Evolutionary conservation across 2,888 invertebrate genomes (phyloP).

Genomic region (Agonopterix arenella): DNA sequence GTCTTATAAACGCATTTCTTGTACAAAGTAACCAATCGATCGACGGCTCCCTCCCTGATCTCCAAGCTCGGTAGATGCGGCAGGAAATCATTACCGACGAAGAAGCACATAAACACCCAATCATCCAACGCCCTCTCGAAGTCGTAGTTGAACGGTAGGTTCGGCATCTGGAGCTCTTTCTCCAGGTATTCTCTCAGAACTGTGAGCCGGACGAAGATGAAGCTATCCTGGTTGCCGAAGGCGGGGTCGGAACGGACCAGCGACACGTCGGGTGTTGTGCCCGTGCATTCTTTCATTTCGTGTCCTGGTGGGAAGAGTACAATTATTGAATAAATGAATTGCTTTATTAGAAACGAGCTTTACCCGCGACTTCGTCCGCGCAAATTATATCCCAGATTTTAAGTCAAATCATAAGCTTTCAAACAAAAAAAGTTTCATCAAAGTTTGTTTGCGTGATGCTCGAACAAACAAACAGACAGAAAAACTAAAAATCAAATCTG

Average conservation of each 20-base stretch:
- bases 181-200: slow-evolving; percentile 96
- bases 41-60: slow-evolving; percentile 98
- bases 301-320: slow-evolving; percentile 82
- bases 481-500: no score
- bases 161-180: slow-evolving; percentile 92
- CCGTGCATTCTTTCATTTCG: slow-evolving; percentile 95
- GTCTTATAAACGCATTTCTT: slow-evolving; percentile 96
- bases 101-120: slow-evolving; percentile 99
- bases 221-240: slow-evolving; percentile 87
- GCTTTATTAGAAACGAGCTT: no score
- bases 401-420: no score
- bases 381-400: no score
- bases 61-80: slow-evolving; percentile 98
- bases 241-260: slow-evolving; percentile 78
- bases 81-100: slow-evolving; percentile 99
- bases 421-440: no score
- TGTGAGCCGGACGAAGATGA: slow-evolving; percentile 94
- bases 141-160: slow-evolving; percentile 94
- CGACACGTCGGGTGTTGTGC: slow-evolving; percentile 78
- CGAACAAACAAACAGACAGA: no score
- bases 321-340: no score
- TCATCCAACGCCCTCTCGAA: slow-evolving; percentile 98
- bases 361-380: no score
- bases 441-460: no score
- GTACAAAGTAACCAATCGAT: slow-evolving; percentile 93